Base-by-base conservation (phyloP, 2,797 vertebrate genomes). In the Parauchenoglanis ngamensis region DNA sequence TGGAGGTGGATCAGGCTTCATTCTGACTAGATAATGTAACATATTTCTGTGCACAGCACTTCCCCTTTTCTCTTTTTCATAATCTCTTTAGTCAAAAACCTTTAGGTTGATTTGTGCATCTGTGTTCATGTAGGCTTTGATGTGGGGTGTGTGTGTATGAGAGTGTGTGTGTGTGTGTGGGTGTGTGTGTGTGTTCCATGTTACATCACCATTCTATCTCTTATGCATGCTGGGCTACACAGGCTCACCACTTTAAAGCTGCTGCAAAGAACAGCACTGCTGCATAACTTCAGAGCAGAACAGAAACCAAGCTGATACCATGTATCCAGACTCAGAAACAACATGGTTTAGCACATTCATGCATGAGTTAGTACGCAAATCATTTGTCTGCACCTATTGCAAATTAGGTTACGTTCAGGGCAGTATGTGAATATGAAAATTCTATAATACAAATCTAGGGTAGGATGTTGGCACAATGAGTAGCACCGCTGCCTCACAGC, bases 161-260 rank as follows among this genome's bases (percentile, higher is more conserved):
- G 59, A 10, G 49, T 49, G 46, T 67, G 23, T 81, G 54, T 80
- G 52, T 81, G 52, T 40, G 10, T 21, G 52, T 78, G 35, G 17
- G 54, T 61, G 52, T 63, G 59, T 63, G 79, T 81, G 59, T 35
- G 52, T 76, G 57, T 21, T 77, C 73, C 31, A 73, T 63, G 67
- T 88, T 88, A 85, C 87, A 88, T 85, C 83, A 88, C 56, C 28
- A 44, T 57, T 46, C 56, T 28, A 59, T 68, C 80, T 67, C 28
- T 73, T 84, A 63, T 56, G 10, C 76, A 70, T 49, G 40, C 82
- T 70, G 73, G 35, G 76, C 72, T 56, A 84, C 87, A 61, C 72
- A 57, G 76, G 54, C 65, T 52, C 40, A 23, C 15, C 23, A 3
- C 40, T 73, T 44, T 21, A 83, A 28, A 67, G 57, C 44, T 87